Percentiles rank a stretch among this genome's conserved stretches.
These are phyloP conservation scores for Metacarcinus magister DNA, from an alignment of 2,888 invertebrate genomes.

Conservation along the genomic window DNA sequence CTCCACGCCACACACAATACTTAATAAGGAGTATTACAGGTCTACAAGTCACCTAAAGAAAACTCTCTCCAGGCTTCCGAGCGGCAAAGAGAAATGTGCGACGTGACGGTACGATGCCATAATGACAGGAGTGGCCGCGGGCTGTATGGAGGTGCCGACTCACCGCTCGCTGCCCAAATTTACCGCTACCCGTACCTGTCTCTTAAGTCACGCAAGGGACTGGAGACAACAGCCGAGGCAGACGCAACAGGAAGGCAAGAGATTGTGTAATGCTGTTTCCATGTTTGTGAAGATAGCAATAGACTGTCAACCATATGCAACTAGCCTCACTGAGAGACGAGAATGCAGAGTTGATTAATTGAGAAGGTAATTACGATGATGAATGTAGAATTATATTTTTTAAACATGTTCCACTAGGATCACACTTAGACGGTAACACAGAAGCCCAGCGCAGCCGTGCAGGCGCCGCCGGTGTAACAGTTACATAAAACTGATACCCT, in stretches of 20 bases:
- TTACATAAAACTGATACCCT: background rate
- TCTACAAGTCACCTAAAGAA: background rate
- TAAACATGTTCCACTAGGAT: background rate
- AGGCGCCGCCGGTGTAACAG: background rate
- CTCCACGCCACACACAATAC: background rate
- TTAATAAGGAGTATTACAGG: background rate
- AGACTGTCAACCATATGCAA: background rate
- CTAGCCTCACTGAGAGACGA: background rate
- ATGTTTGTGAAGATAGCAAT: background rate
- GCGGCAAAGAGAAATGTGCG: background rate
- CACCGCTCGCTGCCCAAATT: background rate
- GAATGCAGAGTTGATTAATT: background rate
- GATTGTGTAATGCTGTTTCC: background rate
- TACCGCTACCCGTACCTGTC: constrained; percentile 30
- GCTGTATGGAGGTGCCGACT: background rate
- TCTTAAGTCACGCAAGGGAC: constrained; percentile 3
- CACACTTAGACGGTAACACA: background rate
- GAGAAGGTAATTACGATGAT: background rate
- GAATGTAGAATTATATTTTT: background rate
- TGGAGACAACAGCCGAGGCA: background rate
- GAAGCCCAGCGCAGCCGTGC: background rate
- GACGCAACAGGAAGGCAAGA: constrained; percentile 16
- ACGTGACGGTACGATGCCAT: constrained; percentile 43
- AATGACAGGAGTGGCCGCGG: background rate
- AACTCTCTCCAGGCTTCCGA: background rate